A percentile compares a stretch with the other conserved stretches of the same genome.
These are phyloP conservation scores for Creontiades dilutus DNA, from an alignment of 2,888 invertebrate species.

Conservation along the genomic window DNA sequence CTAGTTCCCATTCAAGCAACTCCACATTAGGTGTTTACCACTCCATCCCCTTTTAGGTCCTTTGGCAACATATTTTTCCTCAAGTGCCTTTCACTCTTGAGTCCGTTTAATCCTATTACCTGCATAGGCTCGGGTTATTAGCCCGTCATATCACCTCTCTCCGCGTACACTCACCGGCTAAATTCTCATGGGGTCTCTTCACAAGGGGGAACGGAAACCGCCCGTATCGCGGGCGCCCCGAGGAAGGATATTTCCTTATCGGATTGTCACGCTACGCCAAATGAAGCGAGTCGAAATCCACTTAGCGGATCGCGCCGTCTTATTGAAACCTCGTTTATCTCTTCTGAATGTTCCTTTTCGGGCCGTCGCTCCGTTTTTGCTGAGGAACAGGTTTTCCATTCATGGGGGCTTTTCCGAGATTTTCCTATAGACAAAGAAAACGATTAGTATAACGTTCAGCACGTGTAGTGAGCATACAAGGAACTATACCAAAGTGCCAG, in stretches of 20 bases:
- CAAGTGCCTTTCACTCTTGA: not conserved
- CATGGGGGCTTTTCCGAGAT: not conserved
- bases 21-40: no score
- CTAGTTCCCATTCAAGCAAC: no score
- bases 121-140: not conserved
- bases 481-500: no score
- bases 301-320: constrained; percentile 1
- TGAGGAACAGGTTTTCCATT: not conserved
- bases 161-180: not conserved
- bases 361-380: not conserved
- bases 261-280: constrained; percentile 30
- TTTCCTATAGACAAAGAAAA: no score
- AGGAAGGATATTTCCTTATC: constrained; percentile 13
- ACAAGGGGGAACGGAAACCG: not conserved
- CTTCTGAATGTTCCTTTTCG: not conserved
- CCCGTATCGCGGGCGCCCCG: not conserved
- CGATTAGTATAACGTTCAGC: no score
- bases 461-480: no score
- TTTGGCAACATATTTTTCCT: no score
- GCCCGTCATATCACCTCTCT: not conserved
- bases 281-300: constrained; percentile 23
- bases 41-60: no score
- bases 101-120: not conserved
- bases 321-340: constrained; percentile 19
- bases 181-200: not conserved